Evolutionary conservation across 2,113 vertebrate genomes (phyloP).

Genomic region (Poeciliopsis prolifica): DNA sequence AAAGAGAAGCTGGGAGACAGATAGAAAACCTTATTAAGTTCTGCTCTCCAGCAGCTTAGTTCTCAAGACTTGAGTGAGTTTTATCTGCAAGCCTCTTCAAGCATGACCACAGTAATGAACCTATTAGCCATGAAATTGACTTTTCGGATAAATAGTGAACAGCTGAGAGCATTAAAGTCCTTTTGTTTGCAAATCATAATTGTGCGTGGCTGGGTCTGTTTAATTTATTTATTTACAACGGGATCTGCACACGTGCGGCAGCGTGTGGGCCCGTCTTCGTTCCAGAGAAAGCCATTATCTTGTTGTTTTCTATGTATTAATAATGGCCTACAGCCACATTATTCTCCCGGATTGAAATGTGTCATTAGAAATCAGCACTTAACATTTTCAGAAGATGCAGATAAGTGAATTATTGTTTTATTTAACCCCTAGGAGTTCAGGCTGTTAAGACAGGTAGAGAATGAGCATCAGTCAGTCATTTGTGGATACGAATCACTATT

Average conservation of each 20-base stretch:
- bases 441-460: no score
- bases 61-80: conserved; percentile 68
- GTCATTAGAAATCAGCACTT: no score
- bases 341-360: background rate
- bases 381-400: no score
- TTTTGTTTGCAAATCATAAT: conserved; percentile 74
- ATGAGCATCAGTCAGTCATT: background rate
- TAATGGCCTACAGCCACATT: background rate
- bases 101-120: conserved; percentile 79
- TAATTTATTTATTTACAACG: conserved; percentile 13
- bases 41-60: conserved; percentile 59
- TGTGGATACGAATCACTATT: no score
- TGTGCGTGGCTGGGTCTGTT: conserved; percentile 36
- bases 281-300: no score
- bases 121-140: conserved; percentile 82
- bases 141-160: conserved; percentile 73
- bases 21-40: conserved; percentile 62
- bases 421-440: no score
- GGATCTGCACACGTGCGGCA: conserved; percentile 31
- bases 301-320: background rate
- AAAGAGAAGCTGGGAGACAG: conserved; percentile 37
- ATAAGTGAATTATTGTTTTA: no score
- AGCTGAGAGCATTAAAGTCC: conserved; percentile 53
- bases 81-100: conserved; percentile 70
- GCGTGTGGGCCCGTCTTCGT: background rate